Percentiles rank a stretch among this genome's conserved stretches.
Conservation (phyloP, 2,888 invertebrate species). For the Bhutanitis thaidina region DNA sequence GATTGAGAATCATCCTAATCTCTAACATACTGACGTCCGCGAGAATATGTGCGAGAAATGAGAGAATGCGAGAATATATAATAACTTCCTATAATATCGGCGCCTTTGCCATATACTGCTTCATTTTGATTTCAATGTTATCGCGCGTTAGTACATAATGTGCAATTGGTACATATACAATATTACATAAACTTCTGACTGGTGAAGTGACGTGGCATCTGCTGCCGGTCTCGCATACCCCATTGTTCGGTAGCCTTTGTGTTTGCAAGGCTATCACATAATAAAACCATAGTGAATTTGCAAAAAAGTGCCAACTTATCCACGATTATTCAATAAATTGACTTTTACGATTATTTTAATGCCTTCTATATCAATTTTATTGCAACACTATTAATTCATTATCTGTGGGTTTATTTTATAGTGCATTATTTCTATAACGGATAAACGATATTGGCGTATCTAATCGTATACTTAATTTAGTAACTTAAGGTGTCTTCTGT, state of each 20-base stretch:
- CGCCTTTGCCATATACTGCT: too few relatives aligned
- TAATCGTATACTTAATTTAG: constrained; percentile 4
- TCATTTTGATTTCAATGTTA: too few relatives aligned
- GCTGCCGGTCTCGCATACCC: background rate
- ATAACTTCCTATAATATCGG: too few relatives aligned
- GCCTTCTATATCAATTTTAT: background rate
- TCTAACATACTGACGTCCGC: too few relatives aligned
- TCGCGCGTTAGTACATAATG: too few relatives aligned
- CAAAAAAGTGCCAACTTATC: background rate
- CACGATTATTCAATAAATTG: background rate
- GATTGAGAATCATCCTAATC: too few relatives aligned
- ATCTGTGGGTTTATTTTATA: constrained; percentile 4
- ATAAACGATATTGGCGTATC: constrained; percentile 1
- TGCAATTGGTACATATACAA: too few relatives aligned
- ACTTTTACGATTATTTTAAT: background rate
- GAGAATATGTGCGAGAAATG: too few relatives aligned
- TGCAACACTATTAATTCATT: background rate
- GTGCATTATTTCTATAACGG: background rate
- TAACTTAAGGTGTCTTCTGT: background rate
- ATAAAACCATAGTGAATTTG: background rate
- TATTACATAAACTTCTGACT: constrained; percentile 9
- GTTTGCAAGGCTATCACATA: constrained; percentile 9
- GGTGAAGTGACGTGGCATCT: constrained; percentile 14
- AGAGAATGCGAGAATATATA: too few relatives aligned
- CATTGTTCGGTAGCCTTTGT: constrained; percentile 23